Conservation (phyloP, 2,113 vertebrate genomes). For the Pyxicephalus adspersus region DNA sequence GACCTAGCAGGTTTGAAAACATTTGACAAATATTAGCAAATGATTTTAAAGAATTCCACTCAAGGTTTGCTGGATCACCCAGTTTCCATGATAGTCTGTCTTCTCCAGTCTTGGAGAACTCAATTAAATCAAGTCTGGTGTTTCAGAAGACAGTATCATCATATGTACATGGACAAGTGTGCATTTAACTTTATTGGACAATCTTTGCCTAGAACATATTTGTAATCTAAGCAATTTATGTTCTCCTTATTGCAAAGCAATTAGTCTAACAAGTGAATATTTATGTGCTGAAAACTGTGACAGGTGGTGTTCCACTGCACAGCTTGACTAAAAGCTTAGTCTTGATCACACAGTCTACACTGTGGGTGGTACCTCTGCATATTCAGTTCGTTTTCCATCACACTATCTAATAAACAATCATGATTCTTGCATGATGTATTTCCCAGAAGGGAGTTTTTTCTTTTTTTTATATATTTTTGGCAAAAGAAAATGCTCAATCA, state of each 20-base stretch:
- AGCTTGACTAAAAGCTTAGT: constrained; percentile 40
- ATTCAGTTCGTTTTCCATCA: background rate
- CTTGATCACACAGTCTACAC: constrained; percentile 20
- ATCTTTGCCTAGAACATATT: background rate
- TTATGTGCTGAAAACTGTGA: constrained; percentile 48
- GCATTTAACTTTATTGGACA: too few species aligned
- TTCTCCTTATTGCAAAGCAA: constrained; percentile 19
- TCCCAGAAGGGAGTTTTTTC: background rate
- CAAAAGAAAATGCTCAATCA: background rate
- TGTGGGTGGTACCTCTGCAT: constrained; percentile 23
- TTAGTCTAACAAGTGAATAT: constrained; percentile 44
- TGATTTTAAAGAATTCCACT: too few species aligned
- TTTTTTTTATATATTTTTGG: background rate
- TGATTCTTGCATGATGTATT: background rate
- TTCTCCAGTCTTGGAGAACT: too few species aligned
- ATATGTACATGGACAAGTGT: too few species aligned
- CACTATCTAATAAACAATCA: background rate
- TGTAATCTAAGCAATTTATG: background rate
- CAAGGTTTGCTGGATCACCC: too few species aligned
- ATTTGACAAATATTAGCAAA: too few species aligned
- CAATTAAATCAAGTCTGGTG: too few species aligned
- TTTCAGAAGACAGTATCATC: too few species aligned
- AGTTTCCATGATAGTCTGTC: too few species aligned
- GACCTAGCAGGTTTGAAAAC: too few species aligned
- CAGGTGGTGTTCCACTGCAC: constrained; percentile 26